Percentiles rank a stretch among this genome's conserved stretches.
Evolutionary conservation across 2,888 invertebrate genomes (phyloP).

Genomic region (Drosophila stalkeri): DNA sequence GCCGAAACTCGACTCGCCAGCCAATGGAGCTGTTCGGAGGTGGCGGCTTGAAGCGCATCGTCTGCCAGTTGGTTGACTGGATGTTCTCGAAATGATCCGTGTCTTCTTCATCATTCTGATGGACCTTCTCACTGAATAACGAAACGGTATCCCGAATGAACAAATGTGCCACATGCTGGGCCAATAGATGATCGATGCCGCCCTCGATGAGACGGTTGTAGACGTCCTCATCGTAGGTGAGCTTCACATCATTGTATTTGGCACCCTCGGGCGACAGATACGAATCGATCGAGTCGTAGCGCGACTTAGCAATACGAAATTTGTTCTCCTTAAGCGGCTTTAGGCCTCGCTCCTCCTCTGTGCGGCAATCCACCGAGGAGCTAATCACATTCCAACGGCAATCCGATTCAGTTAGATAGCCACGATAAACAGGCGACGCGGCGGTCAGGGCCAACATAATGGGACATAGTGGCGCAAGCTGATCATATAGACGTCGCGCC

Average conservation of each 20-base stretch:
- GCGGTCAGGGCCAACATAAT: constrained; percentile 99
- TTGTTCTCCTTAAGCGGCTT: constrained; percentile 90
- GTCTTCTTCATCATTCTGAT: constrained; percentile 96
- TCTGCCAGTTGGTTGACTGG: constrained; percentile 99
- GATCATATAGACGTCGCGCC: constrained; percentile 98
- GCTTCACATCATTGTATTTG: constrained; percentile 96
- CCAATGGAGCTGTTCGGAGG: constrained; percentile 98
- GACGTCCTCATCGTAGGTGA: constrained; percentile 93
- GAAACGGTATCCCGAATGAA: constrained; percentile 99
- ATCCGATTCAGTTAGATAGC: constrained; percentile 97
- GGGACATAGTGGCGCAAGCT: constrained; percentile 97
- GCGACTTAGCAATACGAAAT: constrained; percentile 95
- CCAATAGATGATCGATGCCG: constrained; percentile 96
- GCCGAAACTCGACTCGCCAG: constrained; percentile 99
- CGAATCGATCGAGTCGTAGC: constrained; percentile 99
- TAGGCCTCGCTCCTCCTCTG: constrained; percentile 94
- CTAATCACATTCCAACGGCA: constrained; percentile 99
- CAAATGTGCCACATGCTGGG: constrained; percentile 98
- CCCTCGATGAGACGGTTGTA: constrained; percentile 93
- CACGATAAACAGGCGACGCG: constrained; percentile 97
- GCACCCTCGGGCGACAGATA: constrained; percentile 96
- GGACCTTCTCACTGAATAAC: constrained; percentile 96
- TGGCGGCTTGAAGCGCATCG: constrained; percentile 99
- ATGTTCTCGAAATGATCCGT: constrained; percentile 99
- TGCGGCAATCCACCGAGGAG: constrained; percentile 97